A percentile compares a stretch with the other conserved stretches of the same genome.
These are phyloP conservation scores for Atrina japonica DNA, from an alignment of 2,888 invertebrate genomes.

Conservation along the genomic window DNA sequence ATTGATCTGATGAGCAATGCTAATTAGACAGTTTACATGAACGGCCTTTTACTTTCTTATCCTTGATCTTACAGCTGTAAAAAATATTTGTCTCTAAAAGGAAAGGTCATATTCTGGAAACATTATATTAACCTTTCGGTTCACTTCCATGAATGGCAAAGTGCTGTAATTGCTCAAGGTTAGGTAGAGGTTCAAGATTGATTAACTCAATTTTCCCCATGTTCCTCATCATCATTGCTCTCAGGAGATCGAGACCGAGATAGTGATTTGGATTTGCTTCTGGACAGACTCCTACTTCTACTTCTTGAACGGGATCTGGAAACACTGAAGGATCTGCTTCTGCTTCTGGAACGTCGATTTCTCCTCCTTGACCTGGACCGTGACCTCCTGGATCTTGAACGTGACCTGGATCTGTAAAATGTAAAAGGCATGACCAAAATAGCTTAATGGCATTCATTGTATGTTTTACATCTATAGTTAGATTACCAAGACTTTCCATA, in stretches of 20 bases:
- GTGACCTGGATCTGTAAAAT: slow-evolving; percentile 46
- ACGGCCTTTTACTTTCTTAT: too few relatives aligned
- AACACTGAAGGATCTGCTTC: slow-evolving; percentile 50
- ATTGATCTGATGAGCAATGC: too few relatives aligned
- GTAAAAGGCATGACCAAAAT: background rate
- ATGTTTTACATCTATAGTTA: background rate
- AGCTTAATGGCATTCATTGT: background rate
- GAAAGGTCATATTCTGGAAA: too few relatives aligned
- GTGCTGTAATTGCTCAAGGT: too few relatives aligned
- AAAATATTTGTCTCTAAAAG: too few relatives aligned
- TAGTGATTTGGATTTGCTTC: slow-evolving; percentile 56
- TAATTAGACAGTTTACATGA: too few relatives aligned
- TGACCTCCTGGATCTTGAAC: slow-evolving; percentile 50
- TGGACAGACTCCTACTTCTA: slow-evolving; percentile 59
- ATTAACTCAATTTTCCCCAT: slow-evolving; percentile 20
- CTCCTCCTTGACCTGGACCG: slow-evolving; percentile 54
- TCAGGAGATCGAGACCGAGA: slow-evolving; percentile 40
- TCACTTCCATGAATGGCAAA: too few relatives aligned
- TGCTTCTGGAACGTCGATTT: slow-evolving; percentile 46
- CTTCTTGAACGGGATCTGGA: slow-evolving; percentile 58
- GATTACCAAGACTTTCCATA: too few relatives aligned
- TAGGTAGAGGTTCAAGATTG: too few relatives aligned
- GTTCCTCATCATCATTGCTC: slow-evolving; percentile 14
- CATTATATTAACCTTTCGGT: too few relatives aligned
- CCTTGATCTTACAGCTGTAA: too few relatives aligned